Conservation (phyloP, 2,797 vertebrate species). For the Serranus cabrilla region DNA sequence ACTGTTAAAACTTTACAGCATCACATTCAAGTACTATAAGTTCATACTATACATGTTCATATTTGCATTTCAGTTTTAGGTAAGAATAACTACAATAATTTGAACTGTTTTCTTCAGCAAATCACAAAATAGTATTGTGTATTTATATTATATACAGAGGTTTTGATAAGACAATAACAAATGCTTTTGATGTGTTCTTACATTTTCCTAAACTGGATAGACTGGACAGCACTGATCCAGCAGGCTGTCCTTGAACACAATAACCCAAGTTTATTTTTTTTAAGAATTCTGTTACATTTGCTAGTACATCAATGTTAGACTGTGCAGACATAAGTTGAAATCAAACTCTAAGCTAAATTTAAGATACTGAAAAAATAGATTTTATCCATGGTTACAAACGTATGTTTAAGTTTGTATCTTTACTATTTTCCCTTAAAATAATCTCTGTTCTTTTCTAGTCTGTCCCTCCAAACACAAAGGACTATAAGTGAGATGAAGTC, state of each 20-base stretch:
- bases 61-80: slow-evolving; percentile 22
- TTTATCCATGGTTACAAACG: slow-evolving; percentile 16
- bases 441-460: slow-evolving; percentile 15
- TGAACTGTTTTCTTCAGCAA: slow-evolving; percentile 23
- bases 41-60: background rate
- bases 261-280: slow-evolving; percentile 5
- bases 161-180: slow-evolving; percentile 17
- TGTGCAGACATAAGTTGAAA: slow-evolving; percentile 5
- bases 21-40: slow-evolving; percentile 1
- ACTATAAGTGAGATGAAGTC: slow-evolving; percentile 60
- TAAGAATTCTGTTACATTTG: slow-evolving; percentile 33
- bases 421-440: slow-evolving; percentile 15
- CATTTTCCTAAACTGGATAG: slow-evolving; percentile 15
- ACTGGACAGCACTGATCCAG: slow-evolving; percentile 63
- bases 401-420: slow-evolving; percentile 20
- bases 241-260: slow-evolving; percentile 57
- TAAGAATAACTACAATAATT: slow-evolving; percentile 1
- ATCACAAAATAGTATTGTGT: slow-evolving; percentile 15
- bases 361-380: slow-evolving; percentile 30
- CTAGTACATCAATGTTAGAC: slow-evolving; percentile 15
- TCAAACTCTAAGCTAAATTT: slow-evolving; percentile 14
- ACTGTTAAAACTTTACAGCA: slow-evolving; percentile 21
- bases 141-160: slow-evolving; percentile 48
- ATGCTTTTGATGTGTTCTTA: slow-evolving; percentile 22
- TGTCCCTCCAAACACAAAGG: slow-evolving; percentile 41